phyloP scores from a whole-genome alignment of 2,888 invertebrate genomes.

The Strigamia transsilvanica region DNA sequence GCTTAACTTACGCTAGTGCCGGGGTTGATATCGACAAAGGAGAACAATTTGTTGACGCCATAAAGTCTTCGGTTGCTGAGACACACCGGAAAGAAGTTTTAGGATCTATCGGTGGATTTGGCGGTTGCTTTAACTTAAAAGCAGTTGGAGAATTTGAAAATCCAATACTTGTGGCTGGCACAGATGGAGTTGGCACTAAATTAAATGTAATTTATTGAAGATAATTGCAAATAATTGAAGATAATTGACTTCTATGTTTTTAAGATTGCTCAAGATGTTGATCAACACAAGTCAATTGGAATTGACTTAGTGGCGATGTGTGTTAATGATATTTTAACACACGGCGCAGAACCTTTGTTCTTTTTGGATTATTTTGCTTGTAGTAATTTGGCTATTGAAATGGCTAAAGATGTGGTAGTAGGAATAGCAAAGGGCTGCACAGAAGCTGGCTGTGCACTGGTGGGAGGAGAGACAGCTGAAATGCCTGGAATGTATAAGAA shows the following conservation, averaged over 20 bases:
- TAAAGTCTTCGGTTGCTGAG: conserved; percentile 82
- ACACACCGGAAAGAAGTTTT: conserved; percentile 82
- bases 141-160: conserved; percentile 78
- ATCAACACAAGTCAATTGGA: conserved; percentile 84
- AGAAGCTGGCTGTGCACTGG: conserved; percentile 83
- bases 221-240: conserved; percentile 19
- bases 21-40: conserved; percentile 96
- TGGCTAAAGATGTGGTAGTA: conserved; percentile 79
- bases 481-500: conserved; percentile 92
- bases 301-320: conserved; percentile 98
- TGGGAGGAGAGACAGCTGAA: conserved; percentile 95
- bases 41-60: conserved; percentile 80
- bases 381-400: conserved; percentile 79
- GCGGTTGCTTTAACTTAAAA: conserved; percentile 84
- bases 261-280: conserved; percentile 82
- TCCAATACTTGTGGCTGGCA: conserved; percentile 90
- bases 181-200: conserved; percentile 97
- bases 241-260: neutral
- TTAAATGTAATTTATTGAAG: conserved; percentile 71
- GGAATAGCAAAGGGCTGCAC: conserved; percentile 90
- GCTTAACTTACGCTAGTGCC: conserved; percentile 80
- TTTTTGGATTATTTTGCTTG: conserved; percentile 98
- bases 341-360: conserved; percentile 94
- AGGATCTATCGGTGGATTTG: conserved; percentile 89
- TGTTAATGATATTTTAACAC: conserved; percentile 93